Conservation (phyloP, 1,140 invertebrate species). For the Dreissena polymorpha region DNA sequence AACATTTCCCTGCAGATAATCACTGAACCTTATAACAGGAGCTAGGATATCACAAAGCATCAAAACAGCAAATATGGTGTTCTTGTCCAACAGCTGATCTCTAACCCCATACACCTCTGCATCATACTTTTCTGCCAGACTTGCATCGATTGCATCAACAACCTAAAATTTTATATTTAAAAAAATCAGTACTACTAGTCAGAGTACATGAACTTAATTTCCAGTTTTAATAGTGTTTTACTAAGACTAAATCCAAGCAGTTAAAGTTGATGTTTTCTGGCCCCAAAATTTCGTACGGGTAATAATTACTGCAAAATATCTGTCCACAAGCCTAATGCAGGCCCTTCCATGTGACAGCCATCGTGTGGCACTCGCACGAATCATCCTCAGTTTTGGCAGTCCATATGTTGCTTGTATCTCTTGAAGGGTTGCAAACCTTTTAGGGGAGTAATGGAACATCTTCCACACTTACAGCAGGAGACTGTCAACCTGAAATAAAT, state of each 20-base stretch:
- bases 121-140: conserved; percentile 1
- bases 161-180: no score
- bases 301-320: conserved; percentile 13
- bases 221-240: no score
- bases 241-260: no score
- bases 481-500: no score
- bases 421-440: conserved; percentile 7
- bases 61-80: not conserved
- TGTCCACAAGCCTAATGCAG: conserved; percentile 16
- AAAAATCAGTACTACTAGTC: no score
- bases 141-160: conserved; percentile 17
- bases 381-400: conserved; percentile 14
- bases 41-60: conserved; percentile 1
- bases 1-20: conserved; percentile 10
- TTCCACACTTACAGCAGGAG: conserved; percentile 22
- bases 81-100: conserved; percentile 3
- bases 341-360: conserved; percentile 15
- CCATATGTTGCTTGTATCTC: conserved; percentile 22
- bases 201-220: not conserved
- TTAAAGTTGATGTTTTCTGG: not conserved
- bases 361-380: conserved; percentile 9
- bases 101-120: not conserved
- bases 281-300: no score
- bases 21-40: conserved; percentile 7
- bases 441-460: conserved; percentile 24